Percentiles rank a stretch among this genome's conserved stretches.
Conservation (phyloP, 2,888 invertebrate genomes). For the Philaethria dido region DNA sequence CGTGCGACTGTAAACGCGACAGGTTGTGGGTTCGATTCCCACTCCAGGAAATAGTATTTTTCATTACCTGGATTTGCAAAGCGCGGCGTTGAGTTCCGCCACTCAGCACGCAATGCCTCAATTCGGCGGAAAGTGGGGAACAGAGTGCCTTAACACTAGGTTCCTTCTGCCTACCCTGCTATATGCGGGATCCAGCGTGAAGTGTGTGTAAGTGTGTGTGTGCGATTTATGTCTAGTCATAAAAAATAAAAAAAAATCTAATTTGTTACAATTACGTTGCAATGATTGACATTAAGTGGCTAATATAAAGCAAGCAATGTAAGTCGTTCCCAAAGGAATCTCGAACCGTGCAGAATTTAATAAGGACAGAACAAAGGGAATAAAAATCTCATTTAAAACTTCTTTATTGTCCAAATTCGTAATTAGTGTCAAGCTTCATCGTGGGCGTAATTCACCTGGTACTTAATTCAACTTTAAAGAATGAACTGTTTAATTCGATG, state of each 20-base stretch:
- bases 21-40: no score
- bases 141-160: no score
- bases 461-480: conserved; percentile 17
- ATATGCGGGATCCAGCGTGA: no score
- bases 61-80: no score
- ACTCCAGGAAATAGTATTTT: no score
- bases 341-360: conserved; percentile 39
- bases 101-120: no score
- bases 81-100: no score
- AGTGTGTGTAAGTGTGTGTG: no score
- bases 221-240: no score
- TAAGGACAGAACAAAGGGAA: conserved; percentile 40
- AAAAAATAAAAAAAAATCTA: not conserved
- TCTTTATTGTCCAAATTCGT: conserved; percentile 42
- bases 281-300: conserved; percentile 35
- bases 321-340: conserved; percentile 27
- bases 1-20: no score
- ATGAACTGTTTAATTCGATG: conserved; percentile 13
- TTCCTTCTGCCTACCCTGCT: no score
- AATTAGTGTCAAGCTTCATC: conserved; percentile 40
- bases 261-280: conserved; percentile 18
- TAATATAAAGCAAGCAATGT: conserved; percentile 32
- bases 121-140: no score
- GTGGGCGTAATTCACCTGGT: conserved; percentile 28
- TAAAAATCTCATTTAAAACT: conserved; percentile 42